These are phyloP conservation scores for Caenorhabditis sp. DNA, from an alignment of 2,888 invertebrate species.

Conservation along the genomic window DNA sequence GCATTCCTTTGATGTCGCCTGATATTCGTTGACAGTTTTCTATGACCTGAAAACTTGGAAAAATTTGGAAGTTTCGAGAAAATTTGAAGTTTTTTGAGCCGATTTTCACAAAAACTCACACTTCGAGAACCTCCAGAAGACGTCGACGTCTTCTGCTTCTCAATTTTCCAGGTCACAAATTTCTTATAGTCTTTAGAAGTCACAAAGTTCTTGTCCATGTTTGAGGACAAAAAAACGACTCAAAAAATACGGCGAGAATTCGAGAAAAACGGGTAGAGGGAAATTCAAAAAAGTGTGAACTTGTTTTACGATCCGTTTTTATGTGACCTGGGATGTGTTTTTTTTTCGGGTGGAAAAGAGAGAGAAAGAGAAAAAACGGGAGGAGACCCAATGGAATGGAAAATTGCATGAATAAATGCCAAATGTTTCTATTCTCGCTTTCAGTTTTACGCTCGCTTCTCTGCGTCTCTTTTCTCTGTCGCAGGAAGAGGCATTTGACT, in stretches of 20 bases:
- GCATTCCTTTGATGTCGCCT: constrained; percentile 78
- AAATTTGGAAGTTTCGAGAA: not conserved
- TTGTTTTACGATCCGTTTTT: constrained; percentile 5
- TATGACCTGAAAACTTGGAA: constrained; percentile 53
- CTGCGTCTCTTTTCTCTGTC: not conserved
- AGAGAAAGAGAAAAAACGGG: not conserved
- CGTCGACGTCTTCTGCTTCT: too few species aligned
- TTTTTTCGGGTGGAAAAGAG: not conserved
- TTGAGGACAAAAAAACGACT: too few species aligned
- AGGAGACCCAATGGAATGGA: not conserved
- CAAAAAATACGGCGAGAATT: not conserved
- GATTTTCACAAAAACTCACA: not conserved
- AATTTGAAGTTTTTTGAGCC: not conserved
- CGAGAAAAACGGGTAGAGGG: not conserved
- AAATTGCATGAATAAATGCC: not conserved
- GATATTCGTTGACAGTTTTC: constrained; percentile 68
- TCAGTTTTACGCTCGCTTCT: not conserved
- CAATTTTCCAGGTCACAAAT: constrained; percentile 55
- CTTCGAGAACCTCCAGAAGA: not conserved
- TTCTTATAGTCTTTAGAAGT: constrained; percentile 18
- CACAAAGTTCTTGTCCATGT: not conserved
- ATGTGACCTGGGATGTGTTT: constrained; percentile 1
- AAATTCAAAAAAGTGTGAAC: not conserved
- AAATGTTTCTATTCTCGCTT: not conserved
- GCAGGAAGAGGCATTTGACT: not conserved